phyloP scores from a whole-genome alignment of 1,140 invertebrate genomes.

The Scaptomyza montana region DNA sequence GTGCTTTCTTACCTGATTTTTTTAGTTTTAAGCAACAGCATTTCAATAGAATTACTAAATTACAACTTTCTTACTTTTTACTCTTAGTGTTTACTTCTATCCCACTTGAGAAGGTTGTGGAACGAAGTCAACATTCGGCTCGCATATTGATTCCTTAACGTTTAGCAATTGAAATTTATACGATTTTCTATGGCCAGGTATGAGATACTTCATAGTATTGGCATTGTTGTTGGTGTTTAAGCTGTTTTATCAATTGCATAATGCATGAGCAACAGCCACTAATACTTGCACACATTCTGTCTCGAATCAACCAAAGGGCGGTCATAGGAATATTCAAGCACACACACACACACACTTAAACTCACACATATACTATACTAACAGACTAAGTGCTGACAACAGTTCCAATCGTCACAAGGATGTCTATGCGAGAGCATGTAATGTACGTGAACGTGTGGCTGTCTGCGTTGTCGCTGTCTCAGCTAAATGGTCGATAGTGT shows the following conservation, averaged over 20 bases:
- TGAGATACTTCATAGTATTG: constrained; percentile 34
- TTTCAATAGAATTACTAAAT: neutral
- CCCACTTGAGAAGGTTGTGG: neutral
- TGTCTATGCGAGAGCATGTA: neutral
- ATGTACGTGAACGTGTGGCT: neutral
- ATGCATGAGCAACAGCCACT: constrained; percentile 59
- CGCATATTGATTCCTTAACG: constrained; percentile 12
- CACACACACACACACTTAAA: constrained; percentile 15
- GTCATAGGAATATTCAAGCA: constrained; percentile 68
- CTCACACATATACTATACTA: constrained; percentile 13
- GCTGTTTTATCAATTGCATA: constrained; percentile 60
- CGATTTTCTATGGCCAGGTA: constrained; percentile 27
- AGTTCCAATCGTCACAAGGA: constrained; percentile 52
- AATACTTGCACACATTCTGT: constrained; percentile 23
- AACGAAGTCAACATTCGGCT: neutral
- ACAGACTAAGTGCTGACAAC: constrained; percentile 66
- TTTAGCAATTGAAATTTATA: constrained; percentile 46
- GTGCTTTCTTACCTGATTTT: too few relatives aligned
- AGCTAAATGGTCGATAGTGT: constrained; percentile 7
- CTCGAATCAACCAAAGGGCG: neutral
- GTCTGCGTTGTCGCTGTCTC: constrained; percentile 1
- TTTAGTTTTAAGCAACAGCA: too few relatives aligned
- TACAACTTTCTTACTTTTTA: neutral
- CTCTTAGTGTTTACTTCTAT: neutral
- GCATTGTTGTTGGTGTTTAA: constrained; percentile 30